Conservation (phyloP, 2,888 invertebrate genomes). For the Pyrrhosoma nymphula region DNA sequence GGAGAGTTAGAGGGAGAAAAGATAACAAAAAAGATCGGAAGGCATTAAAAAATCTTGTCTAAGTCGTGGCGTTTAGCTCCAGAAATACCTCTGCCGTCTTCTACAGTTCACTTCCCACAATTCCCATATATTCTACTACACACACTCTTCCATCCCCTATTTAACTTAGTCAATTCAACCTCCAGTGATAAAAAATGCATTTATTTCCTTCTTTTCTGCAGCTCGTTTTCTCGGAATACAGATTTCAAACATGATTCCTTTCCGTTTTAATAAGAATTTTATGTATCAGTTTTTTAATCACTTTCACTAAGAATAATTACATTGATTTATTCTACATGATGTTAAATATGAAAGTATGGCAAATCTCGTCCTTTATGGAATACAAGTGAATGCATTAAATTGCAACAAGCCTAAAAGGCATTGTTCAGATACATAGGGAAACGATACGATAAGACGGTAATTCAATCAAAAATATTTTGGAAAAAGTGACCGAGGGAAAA, state of each 20-base stretch:
- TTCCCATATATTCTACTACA: neutral
- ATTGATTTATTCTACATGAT: no score
- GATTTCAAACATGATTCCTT: neutral
- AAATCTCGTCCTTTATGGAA: no score
- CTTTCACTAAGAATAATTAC: no score
- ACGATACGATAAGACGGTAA: no score
- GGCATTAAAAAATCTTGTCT: neutral
- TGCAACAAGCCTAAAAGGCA: no score
- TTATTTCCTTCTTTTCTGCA: neutral
- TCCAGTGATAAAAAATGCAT: neutral
- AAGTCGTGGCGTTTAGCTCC: neutral
- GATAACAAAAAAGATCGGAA: neutral
- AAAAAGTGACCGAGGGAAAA: no score
- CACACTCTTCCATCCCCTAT: neutral
- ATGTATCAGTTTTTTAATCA: no score
- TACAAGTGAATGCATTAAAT: no score
- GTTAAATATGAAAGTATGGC: no score
- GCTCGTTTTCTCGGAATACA: neutral
- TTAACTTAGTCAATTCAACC: neutral
- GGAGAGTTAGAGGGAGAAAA: neutral
- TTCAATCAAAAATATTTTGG: no score
- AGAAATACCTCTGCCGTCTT: neutral
- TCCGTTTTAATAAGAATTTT: neutral
- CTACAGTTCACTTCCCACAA: neutral
- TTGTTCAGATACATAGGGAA: no score